Evolutionary conservation across 2,113 vertebrate species (phyloP).

Genomic region (Nesospiza acunhae): DNA sequence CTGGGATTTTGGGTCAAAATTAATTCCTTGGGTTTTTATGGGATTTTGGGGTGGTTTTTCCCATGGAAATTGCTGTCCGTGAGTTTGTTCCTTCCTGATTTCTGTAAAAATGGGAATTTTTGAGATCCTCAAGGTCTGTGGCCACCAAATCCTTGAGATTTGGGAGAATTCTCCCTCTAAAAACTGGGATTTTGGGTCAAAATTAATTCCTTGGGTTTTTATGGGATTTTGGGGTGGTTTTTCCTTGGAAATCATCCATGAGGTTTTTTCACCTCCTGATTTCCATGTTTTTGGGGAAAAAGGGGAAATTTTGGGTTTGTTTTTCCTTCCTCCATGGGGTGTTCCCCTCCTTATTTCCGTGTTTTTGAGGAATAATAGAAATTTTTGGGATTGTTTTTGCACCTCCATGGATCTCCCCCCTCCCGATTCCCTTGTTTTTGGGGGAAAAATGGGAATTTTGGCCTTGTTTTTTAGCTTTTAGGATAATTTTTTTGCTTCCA

Average conservation of each 20-base stretch:
- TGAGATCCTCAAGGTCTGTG: background rate
- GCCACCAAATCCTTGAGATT: no score
- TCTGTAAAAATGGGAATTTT: background rate
- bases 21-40: no score
- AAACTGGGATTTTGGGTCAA: no score
- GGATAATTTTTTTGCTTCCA: background rate
- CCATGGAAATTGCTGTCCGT: fast-evolving
- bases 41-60: background rate
- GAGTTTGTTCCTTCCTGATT: background rate
- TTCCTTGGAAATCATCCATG: background rate
- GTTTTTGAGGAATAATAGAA: no score
- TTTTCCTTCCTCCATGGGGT: background rate
- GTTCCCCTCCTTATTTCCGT: no score
- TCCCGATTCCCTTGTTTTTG: background rate
- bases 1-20: background rate
- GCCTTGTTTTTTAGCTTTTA: background rate
- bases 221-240: background rate
- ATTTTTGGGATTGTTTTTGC: background rate
- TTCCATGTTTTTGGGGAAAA: no score
- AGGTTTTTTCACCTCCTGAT: background rate
- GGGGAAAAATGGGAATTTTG: background rate
- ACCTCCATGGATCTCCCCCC: no score
- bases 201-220: no score
- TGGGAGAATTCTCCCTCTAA: no score
- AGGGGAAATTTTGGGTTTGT: background rate